A percentile compares a stretch with the other conserved stretches of the same genome.
Evolutionary conservation across 2,797 vertebrate species (phyloP).

Genomic region (Otolemur crassicaudatus): DNA sequence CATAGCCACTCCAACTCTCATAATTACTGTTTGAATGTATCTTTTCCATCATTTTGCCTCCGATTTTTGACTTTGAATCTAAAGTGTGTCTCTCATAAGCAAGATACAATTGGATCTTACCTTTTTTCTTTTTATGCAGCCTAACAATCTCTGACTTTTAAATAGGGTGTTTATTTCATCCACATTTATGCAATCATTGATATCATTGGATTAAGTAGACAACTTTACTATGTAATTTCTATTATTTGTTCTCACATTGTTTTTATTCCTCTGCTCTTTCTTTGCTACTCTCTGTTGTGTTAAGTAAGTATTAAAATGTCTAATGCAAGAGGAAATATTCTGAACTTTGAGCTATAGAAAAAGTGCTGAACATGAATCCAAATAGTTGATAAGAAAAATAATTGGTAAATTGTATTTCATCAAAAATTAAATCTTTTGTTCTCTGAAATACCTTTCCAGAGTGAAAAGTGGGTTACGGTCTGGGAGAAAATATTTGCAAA

Average conservation of each 20-base stretch:
- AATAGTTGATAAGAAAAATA: background rate
- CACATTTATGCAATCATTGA: background rate
- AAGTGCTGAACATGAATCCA: background rate
- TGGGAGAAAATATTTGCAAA: background rate
- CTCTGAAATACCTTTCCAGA: slow-evolving; percentile 12
- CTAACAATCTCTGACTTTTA: background rate
- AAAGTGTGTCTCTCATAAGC: background rate
- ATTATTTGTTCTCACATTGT: background rate
- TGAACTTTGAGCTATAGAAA: background rate
- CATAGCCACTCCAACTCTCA: background rate
- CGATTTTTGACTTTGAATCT: background rate
- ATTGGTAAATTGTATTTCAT: background rate
- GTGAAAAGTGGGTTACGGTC: background rate
- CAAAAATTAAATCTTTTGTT: slow-evolving; percentile 5
- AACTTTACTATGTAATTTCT: background rate
- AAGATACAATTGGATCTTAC: background rate
- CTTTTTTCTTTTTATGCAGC: background rate
- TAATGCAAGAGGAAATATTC: background rate
- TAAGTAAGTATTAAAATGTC: slow-evolving; percentile 20
- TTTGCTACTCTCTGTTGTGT: slow-evolving; percentile 21
- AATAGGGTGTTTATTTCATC: background rate
- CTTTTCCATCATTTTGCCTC: background rate
- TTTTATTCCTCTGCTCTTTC: background rate
- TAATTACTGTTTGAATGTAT: background rate
- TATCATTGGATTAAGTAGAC: background rate